These are phyloP conservation scores for Myotis brandtii DNA, from an alignment of 2,113 vertebrate genomes.

Conservation along the genomic window DNA sequence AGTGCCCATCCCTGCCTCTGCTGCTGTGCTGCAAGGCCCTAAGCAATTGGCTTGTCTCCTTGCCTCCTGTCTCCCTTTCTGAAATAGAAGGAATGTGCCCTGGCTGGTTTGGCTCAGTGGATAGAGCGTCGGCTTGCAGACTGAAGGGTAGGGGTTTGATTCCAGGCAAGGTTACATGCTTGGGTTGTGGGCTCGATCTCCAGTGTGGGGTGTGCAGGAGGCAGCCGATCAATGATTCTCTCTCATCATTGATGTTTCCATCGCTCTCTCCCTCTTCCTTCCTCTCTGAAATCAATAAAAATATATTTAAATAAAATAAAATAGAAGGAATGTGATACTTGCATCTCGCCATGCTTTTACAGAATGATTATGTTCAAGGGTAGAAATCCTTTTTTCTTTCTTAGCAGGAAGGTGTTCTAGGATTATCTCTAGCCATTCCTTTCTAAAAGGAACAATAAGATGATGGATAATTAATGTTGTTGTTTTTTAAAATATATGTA, in stretches of 20 bases:
- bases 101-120: no score
- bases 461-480: background rate
- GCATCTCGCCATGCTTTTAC: background rate
- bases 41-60: background rate
- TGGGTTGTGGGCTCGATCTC: no score
- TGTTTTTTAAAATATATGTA: background rate
- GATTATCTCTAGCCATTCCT: constrained; percentile 17
- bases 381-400: constrained; percentile 12
- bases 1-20: background rate
- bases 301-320: no score
- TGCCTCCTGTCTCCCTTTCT: background rate
- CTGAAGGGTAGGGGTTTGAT: no score
- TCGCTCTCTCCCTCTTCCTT: no score
- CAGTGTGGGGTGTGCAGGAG: no score
- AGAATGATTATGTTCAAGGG: background rate
- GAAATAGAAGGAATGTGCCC: background rate
- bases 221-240: no score
- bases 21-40: background rate
- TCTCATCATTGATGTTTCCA: no score
- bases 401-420: constrained; percentile 16
- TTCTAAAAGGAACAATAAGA: constrained; percentile 19
- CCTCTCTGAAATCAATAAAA: no score
- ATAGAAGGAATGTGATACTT: background rate
- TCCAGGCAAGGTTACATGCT: no score
- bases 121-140: no score